phyloP scores from a whole-genome alignment of 2,113 vertebrate species.

The Poicephalus meyeri region DNA sequence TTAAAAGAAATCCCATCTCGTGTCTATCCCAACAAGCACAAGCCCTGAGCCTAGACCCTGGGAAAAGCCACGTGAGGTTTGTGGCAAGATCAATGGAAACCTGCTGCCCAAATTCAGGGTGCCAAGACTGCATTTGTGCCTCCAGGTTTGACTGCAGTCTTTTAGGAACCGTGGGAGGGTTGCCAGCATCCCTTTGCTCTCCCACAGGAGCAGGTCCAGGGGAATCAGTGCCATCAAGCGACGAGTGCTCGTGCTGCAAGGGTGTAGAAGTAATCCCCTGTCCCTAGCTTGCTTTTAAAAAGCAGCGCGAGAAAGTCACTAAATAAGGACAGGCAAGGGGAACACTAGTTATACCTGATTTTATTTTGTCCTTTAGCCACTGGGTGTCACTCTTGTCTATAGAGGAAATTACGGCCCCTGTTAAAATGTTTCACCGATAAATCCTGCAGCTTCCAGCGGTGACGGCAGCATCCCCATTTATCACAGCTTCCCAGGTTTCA shows the following conservation, averaged over 20 bases:
- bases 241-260: not conserved
- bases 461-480: not conserved
- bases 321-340: not conserved
- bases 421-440: not conserved
- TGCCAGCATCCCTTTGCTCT: not conserved
- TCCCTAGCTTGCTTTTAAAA: not conserved
- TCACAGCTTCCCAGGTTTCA: not conserved
- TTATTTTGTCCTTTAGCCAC: not conserved
- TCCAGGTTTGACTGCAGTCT: not conserved
- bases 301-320: not conserved
- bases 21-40: not conserved
- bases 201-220: not conserved
- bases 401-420: not conserved
- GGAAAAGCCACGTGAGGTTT: not conserved
- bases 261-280: accelerated
- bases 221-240: accelerated
- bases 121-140: not conserved
- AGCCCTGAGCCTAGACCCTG: not conserved
- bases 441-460: not conserved
- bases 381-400: conserved; percentile 36
- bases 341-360: not conserved
- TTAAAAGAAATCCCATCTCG: not conserved
- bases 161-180: not conserved
- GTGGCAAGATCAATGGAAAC: not conserved
- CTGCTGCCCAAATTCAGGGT: not conserved